Evolutionary conservation across 2,113 vertebrate species (phyloP), one percentile per base, ranked within the genome.

Genomic region (Neogale vison): DNA sequence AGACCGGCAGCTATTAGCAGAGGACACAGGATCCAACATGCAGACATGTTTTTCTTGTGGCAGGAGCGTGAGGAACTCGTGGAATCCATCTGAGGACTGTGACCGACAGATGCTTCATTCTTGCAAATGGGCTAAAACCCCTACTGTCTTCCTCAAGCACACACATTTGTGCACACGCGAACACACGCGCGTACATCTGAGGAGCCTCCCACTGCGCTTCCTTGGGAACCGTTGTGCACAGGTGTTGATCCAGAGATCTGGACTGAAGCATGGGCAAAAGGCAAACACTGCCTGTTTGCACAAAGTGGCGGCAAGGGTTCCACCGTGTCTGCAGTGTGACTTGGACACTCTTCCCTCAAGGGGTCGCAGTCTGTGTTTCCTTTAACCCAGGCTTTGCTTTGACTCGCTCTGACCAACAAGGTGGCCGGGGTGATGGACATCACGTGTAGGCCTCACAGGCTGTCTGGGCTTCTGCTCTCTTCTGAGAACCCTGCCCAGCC

Each of bases 111-210:
- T 50, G 69, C 67, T 74, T 84, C 7, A 4, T 72, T 57, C 36
- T 74, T 18, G 83, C 34, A 74, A 10, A 29, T 26, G 65, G 29
- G 89, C 20, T 34, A 5, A 42, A 39, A 24, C 10, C 57, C 50
- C 13, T 52, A 57, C 5, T 57, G 26, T 69, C 36, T 57, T 57
- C n/a, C 26, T 81, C 4, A 21, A 15, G n/a, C 39, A 74, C 2
- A 61, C 34, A 61, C 42, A 4, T 4, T 42, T 4, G 14, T 24
- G 7, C 23, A 31, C 34, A 15, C 31, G 14, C 29, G 31, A 1
- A 24, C 3, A 42, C 10, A 4, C 13, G 0, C 3, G 10, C 24
- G 2, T 13, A 17, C 17, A 4, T 77, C 69, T 24, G 21, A 26
- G 71, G n/a, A 34, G 45, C 67, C 71, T 76, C 4, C 20, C 7